Evolutionary conservation across 2,888 invertebrate genomes (phyloP).

Genomic region (Drosophila villosipedis): DNA sequence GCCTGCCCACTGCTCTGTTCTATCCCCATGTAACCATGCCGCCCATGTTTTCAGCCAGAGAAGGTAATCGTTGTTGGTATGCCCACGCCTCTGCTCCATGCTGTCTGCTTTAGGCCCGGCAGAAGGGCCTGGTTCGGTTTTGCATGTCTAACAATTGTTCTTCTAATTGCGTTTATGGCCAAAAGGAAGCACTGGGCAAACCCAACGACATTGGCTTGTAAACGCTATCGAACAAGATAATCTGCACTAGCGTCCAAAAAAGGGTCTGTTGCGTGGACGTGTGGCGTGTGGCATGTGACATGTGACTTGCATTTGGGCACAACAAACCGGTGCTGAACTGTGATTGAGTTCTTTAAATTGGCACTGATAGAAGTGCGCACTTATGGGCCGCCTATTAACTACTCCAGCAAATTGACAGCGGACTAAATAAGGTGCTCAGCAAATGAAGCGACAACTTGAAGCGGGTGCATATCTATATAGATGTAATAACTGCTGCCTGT

Average conservation of each 20-base stretch:
- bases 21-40: constrained; percentile 19
- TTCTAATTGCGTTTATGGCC: constrained; percentile 80
- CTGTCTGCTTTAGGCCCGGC: constrained; percentile 12
- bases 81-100: constrained; percentile 42
- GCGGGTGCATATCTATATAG: constrained; percentile 5
- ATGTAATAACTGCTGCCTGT: background rate
- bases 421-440: constrained; percentile 61
- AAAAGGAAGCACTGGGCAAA: constrained; percentile 48
- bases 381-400: constrained; percentile 66
- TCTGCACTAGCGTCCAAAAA: constrained; percentile 67
- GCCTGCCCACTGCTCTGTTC: background rate
- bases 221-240: constrained; percentile 80
- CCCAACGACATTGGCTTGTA: constrained; percentile 67
- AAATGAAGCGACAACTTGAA: constrained; percentile 28
- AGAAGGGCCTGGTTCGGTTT: constrained; percentile 63
- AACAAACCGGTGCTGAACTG: constrained; percentile 58
- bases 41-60: constrained; percentile 44
- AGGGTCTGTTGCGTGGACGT: constrained; percentile 63
- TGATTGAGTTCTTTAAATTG: constrained; percentile 73
- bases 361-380: constrained; percentile 63
- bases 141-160: constrained; percentile 82
- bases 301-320: constrained; percentile 47
- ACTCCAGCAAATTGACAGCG: constrained; percentile 61
- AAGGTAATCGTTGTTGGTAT: constrained; percentile 69
- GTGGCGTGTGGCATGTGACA: constrained; percentile 55